Percentiles rank a stretch among this genome's conserved stretches.
Evolutionary conservation across 2,888 invertebrate species (phyloP).

Genomic region (Lordiphosa andalusiaca): DNA sequence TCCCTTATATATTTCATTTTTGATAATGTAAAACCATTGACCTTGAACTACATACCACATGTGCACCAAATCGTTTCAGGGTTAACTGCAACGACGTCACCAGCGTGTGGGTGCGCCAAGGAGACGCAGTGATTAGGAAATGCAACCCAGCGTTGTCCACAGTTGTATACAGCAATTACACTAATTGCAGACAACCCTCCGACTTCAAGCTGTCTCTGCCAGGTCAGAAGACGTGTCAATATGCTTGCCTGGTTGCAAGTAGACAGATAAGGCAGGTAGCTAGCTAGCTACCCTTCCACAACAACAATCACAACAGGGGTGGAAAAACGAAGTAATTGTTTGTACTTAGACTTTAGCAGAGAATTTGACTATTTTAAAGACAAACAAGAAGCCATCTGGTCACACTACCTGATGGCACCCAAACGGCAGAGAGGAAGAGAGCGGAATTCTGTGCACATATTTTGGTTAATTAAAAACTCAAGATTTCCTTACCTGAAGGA

Average conservation of each 20-base stretch:
- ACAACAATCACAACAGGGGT: conserved; percentile 7
- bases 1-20: no score
- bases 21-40: conserved; percentile 22
- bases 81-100: conserved; percentile 53
- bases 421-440: background rate
- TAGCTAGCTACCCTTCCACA: conserved; percentile 3
- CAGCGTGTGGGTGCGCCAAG: conserved; percentile 21
- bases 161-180: conserved; percentile 49
- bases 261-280: conserved; percentile 50
- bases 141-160: background rate
- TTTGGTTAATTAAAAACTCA: conserved; percentile 7
- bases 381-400: background rate
- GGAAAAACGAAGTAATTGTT: background rate
- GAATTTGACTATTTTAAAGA: conserved; percentile 39
- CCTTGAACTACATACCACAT: conserved; percentile 61
- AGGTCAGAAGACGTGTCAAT: no score
- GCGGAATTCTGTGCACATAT: conserved; percentile 1
- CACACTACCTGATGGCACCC: conserved; percentile 14
- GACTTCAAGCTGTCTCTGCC: no score
- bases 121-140: background rate
- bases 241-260: no score
- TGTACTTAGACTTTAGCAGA: conserved; percentile 30
- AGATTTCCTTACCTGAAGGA: conserved; percentile 9
- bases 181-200: conserved; percentile 45
- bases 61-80: conserved; percentile 21